phyloP scores from a whole-genome alignment of 2,888 invertebrate species.

The Yponomeuta cagnagella region DNA sequence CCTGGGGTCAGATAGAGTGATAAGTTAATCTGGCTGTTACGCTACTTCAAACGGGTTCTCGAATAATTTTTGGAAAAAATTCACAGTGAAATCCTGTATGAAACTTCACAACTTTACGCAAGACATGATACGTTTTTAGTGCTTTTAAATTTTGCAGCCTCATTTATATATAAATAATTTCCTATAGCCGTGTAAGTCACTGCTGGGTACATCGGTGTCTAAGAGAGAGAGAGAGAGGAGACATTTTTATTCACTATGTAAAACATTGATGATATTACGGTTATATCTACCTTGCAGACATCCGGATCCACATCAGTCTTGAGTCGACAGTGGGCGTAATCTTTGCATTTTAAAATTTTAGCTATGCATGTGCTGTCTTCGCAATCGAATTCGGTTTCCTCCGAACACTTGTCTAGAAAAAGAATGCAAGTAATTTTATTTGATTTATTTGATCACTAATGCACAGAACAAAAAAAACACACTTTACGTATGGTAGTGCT shows the following conservation, averaged over 20 bases:
- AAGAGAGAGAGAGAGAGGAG: too few species aligned
- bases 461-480: not conserved
- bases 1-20: constrained; percentile 27
- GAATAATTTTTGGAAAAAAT: too few species aligned
- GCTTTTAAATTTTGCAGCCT: too few species aligned
- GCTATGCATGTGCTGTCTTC: constrained; percentile 92
- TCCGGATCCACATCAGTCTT: constrained; percentile 83
- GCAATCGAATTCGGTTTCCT: constrained; percentile 83
- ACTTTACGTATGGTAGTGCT: not conserved
- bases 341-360: constrained; percentile 80
- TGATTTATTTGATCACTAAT: too few species aligned
- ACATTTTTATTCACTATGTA: too few species aligned
- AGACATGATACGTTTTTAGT: too few species aligned
- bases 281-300: constrained; percentile 53
- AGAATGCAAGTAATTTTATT: constrained; percentile 3
- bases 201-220: too few species aligned
- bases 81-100: too few species aligned
- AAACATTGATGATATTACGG: not conserved
- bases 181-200: too few species aligned
- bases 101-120: too few species aligned
- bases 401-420: constrained; percentile 55
- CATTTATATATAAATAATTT: too few species aligned
- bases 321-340: constrained; percentile 85
- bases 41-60: too few species aligned
- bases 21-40: not conserved